Evolutionary conservation across 2,888 invertebrate species (phyloP).

Genomic region (Himalopsyche japonica): DNA sequence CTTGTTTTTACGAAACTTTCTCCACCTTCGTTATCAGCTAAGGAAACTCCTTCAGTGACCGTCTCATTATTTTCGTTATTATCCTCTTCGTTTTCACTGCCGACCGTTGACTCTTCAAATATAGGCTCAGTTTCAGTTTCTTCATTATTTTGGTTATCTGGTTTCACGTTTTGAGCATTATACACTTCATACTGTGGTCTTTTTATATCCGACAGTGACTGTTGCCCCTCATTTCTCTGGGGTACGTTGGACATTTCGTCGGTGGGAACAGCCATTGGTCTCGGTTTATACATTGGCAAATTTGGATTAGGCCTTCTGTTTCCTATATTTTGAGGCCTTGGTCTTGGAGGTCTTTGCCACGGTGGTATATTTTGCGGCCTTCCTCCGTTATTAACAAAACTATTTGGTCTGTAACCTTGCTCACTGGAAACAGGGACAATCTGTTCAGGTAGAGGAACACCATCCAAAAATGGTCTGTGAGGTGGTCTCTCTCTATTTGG

Average conservation of each 20-base stretch:
- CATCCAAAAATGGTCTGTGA: conserved; percentile 65
- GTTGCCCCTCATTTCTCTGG: conserved; percentile 14
- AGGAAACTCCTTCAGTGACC: conserved; percentile 25
- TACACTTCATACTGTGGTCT: conserved; percentile 19
- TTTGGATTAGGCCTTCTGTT: conserved; percentile 59
- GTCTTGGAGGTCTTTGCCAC: conserved; percentile 66
- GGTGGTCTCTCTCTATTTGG: conserved; percentile 53
- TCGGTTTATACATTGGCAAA: conserved; percentile 66
- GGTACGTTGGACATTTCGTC: conserved; percentile 1
- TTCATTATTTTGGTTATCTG: background rate
- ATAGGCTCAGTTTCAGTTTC: conserved; percentile 52
- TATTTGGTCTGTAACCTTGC: conserved; percentile 57
- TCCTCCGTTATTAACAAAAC: conserved; percentile 50
- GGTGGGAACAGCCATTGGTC: conserved; percentile 51
- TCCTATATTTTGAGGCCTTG: conserved; percentile 53
- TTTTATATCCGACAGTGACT: background rate
- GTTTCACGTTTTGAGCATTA: background rate
- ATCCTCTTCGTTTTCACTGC: conserved; percentile 46
- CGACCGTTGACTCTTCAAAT: conserved; percentile 50
- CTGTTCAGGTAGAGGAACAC: conserved; percentile 74
- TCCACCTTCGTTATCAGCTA: conserved; percentile 30
- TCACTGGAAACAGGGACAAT: conserved; percentile 64
- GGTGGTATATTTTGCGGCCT: conserved; percentile 62
- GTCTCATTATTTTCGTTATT: conserved; percentile 40
- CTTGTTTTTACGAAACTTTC: conserved; percentile 34